These are phyloP conservation scores for Brachyhypopomus gauderio DNA, from an alignment of 2,113 vertebrate species.

Conservation along the genomic window DNA sequence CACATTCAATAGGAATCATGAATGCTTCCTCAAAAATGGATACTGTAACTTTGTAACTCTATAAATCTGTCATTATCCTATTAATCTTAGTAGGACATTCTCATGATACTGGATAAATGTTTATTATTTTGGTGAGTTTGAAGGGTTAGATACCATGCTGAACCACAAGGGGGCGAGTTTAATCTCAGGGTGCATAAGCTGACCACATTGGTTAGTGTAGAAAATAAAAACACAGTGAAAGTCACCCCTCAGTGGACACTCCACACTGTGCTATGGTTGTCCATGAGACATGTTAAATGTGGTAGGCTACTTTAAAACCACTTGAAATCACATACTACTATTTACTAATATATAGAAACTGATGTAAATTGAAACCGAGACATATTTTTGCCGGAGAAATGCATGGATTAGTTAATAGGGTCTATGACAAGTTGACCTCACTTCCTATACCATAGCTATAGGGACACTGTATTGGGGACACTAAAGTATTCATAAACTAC, in stretches of 20 bases:
- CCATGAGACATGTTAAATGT: background rate
- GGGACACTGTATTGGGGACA: too few species aligned
- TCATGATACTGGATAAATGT: slow-evolving; percentile 8
- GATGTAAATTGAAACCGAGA: background rate
- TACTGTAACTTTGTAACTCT: too few species aligned
- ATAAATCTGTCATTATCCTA: background rate
- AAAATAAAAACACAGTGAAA: slow-evolving; percentile 13
- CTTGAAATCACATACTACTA: too few species aligned
- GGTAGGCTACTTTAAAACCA: too few species aligned
- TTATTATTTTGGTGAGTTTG: slow-evolving; percentile 20
- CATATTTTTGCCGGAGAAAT: too few species aligned
- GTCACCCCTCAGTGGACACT: slow-evolving; percentile 38
- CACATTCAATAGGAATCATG: too few species aligned
- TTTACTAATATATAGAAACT: background rate
- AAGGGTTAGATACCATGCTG: slow-evolving; percentile 46
- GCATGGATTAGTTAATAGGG: too few species aligned
- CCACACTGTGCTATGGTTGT: background rate
- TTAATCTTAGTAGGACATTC: slow-evolving; percentile 5
- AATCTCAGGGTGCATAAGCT: slow-evolving; percentile 21
- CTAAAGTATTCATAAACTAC: too few species aligned
- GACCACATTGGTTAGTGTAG: slow-evolving; percentile 23
- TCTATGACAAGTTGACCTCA: too few species aligned
- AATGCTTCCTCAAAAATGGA: too few species aligned
- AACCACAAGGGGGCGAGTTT: slow-evolving; percentile 64
- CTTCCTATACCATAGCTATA: too few species aligned